phyloP scores from a whole-genome alignment of 2,797 vertebrate genomes.

The Dipus sagitta region DNA sequence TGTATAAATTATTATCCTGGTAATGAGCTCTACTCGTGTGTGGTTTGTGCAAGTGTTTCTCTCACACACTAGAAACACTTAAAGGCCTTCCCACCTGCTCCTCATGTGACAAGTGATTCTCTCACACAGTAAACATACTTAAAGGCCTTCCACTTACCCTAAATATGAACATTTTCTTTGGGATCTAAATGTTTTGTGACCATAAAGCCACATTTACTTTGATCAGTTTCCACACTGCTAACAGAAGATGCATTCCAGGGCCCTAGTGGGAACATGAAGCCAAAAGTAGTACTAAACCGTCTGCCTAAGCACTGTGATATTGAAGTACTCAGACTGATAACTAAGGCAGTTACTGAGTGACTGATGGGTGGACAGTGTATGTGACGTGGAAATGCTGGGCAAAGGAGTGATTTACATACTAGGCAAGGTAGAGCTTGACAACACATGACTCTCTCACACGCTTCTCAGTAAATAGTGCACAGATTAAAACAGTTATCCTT shows the following conservation, averaged over 20 bases:
- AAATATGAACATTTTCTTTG: slow-evolving; percentile 41
- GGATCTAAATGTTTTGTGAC: slow-evolving; percentile 49
- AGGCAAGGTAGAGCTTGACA: no score
- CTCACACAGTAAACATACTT: slow-evolving; percentile 6
- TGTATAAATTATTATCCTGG: neutral
- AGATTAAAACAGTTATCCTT: neutral
- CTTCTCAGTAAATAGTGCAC: neutral
- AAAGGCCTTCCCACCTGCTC: slow-evolving; percentile 1
- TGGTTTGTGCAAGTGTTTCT: slow-evolving; percentile 12
- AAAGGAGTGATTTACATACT: no score
- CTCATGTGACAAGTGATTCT: slow-evolving; percentile 39
- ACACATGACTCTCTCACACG: neutral
- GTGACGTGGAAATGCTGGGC: accelerated
- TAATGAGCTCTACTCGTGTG: slow-evolving; percentile 17
- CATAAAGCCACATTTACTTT: slow-evolving; percentile 21
- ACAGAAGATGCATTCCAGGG: neutral
- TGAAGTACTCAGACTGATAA: neutral
- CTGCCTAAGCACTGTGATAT: neutral
- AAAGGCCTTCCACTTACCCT: neutral
- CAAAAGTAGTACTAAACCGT: neutral
- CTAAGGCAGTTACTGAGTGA: no score
- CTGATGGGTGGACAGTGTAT: no score
- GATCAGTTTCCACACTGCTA: neutral
- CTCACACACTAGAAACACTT: slow-evolving; percentile 10
- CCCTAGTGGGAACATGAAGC: neutral